phyloP scores from a whole-genome alignment of 2,797 vertebrate genomes.

The Neosilurus hyrtlii region DNA sequence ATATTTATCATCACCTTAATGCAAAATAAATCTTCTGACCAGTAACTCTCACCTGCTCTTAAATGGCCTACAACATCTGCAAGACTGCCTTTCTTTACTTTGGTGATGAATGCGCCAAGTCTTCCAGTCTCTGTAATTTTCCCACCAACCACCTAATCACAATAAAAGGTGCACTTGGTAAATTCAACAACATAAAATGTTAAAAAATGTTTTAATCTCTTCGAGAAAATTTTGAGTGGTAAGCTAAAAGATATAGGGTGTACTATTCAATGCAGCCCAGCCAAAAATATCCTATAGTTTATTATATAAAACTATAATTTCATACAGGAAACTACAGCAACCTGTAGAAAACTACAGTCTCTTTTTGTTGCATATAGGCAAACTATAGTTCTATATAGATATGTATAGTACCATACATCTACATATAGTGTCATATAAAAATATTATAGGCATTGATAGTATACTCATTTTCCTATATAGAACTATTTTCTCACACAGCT shows the following conservation, averaged over 20 bases:
- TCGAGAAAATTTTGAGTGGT: background rate
- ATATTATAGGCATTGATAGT: too few species aligned
- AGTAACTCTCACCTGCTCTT: constrained; percentile 81
- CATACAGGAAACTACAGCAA: too few species aligned
- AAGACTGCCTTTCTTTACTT: constrained; percentile 99
- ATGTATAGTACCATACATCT: too few species aligned
- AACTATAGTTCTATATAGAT: too few species aligned
- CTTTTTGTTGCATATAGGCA: too few species aligned
- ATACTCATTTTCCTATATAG: too few species aligned
- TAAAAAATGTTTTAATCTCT: background rate
- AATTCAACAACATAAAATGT: background rate
- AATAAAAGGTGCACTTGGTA: background rate
- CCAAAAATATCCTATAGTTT: too few species aligned
- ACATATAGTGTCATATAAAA: too few species aligned
- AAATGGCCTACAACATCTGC: constrained; percentile 96
- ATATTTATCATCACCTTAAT: background rate
- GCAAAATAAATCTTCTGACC: background rate
- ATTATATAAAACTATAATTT: too few species aligned
- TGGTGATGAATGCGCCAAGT: constrained; percentile 98
- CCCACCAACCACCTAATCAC: constrained; percentile 90
- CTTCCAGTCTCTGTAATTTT: constrained; percentile 96
- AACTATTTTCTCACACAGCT: too few species aligned
- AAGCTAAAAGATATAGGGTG: background rate
- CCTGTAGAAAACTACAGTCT: too few species aligned
- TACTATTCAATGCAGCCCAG: background rate